Percentiles rank a stretch among this genome's conserved stretches.
These are phyloP conservation scores for Epistrophe eligans DNA, from an alignment of 2,888 invertebrate genomes.

Conservation along the genomic window DNA sequence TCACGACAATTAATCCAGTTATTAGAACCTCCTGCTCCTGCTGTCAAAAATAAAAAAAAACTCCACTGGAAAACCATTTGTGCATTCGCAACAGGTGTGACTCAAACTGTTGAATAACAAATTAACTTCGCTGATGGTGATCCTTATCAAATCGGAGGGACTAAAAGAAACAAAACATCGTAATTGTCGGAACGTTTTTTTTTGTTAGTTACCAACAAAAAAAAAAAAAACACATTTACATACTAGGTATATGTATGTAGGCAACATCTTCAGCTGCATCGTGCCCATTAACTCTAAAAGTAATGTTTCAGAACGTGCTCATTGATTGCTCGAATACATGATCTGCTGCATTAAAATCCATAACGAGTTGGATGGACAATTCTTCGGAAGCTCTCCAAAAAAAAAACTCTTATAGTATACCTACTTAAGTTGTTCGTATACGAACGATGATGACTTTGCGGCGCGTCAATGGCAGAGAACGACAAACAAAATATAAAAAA, in stretches of 20 bases:
- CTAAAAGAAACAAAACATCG: constrained; percentile 23
- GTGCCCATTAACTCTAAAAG: constrained; percentile 58
- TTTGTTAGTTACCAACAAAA: background rate
- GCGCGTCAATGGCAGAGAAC: constrained; percentile 24
- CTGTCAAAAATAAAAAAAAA: constrained; percentile 11
- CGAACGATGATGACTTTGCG: background rate
- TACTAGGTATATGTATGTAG: background rate
- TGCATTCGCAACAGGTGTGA: constrained; percentile 65
- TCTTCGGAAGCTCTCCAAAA: constrained; percentile 30
- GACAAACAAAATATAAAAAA: background rate
- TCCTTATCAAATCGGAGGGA: constrained; percentile 59
- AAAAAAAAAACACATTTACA: constrained; percentile 48
- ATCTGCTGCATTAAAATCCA: constrained; percentile 44
- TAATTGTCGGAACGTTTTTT: constrained; percentile 63
- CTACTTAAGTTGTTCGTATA: background rate
- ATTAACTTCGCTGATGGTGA: constrained; percentile 46
- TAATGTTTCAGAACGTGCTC: constrained; percentile 65
- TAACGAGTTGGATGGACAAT: constrained; percentile 33
- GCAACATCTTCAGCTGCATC: constrained; percentile 54
- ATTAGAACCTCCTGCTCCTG: background rate
- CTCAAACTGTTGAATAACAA: constrained; percentile 44
- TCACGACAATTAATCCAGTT: too few relatives aligned
- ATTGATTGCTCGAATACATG: constrained; percentile 51
- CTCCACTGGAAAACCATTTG: background rate
- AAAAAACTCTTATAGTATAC: background rate